Percentiles rank a stretch among this genome's conserved stretches.
These are phyloP conservation scores for Camelus dromedarius DNA, from an alignment of 2,113 vertebrate species.

Conservation along the genomic window DNA sequence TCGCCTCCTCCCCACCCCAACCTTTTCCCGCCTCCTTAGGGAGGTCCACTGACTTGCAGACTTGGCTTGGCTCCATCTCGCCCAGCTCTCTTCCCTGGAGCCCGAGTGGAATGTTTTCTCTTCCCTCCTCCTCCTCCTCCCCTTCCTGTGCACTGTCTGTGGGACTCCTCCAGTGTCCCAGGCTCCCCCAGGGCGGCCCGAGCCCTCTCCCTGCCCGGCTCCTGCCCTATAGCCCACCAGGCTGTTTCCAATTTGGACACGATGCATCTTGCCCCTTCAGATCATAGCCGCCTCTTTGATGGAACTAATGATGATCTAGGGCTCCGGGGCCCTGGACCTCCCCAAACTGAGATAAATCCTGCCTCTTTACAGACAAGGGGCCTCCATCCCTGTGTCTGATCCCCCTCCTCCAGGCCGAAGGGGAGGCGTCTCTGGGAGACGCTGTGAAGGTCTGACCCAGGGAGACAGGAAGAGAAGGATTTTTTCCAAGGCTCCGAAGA, in stretches of 20 bases:
- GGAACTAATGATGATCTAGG: conserved; percentile 86
- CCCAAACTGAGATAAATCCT: conserved; percentile 86
- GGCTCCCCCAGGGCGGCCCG: conserved; percentile 69
- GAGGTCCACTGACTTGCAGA: conserved; percentile 54
- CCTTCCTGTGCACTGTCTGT: conserved; percentile 64
- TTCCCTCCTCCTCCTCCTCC: conserved; percentile 76
- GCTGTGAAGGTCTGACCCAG: background rate
- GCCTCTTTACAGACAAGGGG: conserved; percentile 73
- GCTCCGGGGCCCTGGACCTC: conserved; percentile 81
- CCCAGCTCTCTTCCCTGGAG: conserved; percentile 74
- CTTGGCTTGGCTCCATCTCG: conserved; percentile 46
- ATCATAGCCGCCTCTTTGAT: conserved; percentile 86
- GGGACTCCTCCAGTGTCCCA: conserved; percentile 53
- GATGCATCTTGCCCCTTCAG: conserved; percentile 83
- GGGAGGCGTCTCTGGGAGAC: background rate
- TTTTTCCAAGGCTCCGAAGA: conserved; percentile 30
- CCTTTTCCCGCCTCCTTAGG: background rate
- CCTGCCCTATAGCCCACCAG: conserved; percentile 29
- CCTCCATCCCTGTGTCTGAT: conserved; percentile 43
- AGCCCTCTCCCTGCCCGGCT: background rate
- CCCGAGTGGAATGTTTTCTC: conserved; percentile 80
- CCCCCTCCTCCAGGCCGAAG: background rate
- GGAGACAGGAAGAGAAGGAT: conserved; percentile 51
- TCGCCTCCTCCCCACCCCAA: background rate
- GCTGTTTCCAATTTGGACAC: conserved; percentile 85